These are phyloP conservation scores for Hystrix brachyura DNA, from an alignment of 2,113 vertebrate species.

Conservation along the genomic window DNA sequence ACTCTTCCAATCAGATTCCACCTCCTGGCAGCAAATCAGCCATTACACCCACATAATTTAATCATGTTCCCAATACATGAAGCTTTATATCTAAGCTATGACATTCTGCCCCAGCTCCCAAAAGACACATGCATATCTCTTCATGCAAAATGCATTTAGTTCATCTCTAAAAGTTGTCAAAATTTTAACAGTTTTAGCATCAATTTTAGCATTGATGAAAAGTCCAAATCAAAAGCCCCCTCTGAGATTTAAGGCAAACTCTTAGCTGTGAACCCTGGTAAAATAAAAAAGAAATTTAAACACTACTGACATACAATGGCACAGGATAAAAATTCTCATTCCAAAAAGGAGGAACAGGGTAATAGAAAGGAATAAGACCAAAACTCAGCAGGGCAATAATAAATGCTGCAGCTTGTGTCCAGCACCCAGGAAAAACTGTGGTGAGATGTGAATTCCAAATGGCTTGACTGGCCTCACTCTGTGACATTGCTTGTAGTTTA, in stretches of 20 bases:
- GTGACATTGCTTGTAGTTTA: too few relatives aligned
- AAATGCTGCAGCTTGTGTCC: neutral
- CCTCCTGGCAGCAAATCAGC: too few relatives aligned
- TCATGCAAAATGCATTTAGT: neutral
- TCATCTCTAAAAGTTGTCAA: neutral
- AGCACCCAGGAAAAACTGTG: too few relatives aligned
- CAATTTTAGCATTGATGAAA: too few relatives aligned
- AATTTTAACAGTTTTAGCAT: too few relatives aligned
- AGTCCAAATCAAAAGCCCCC: neutral
- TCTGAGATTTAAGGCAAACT: neutral
- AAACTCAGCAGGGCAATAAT: neutral
- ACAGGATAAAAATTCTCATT: neutral
- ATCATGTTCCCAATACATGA: too few relatives aligned
- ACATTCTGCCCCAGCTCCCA: neutral
- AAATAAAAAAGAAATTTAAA: neutral
- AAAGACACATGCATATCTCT: neutral
- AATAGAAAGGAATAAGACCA: neutral
- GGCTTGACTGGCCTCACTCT: too few relatives aligned
- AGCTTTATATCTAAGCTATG: too few relatives aligned
- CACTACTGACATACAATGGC: neutral
- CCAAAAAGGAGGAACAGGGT: neutral
- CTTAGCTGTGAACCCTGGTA: neutral
- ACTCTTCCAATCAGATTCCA: too few relatives aligned
- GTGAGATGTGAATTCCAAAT: too few relatives aligned
- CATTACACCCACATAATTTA: too few relatives aligned